phyloP scores from a whole-genome alignment of 2,888 invertebrate genomes.

The Aphidius colemani region DNA sequence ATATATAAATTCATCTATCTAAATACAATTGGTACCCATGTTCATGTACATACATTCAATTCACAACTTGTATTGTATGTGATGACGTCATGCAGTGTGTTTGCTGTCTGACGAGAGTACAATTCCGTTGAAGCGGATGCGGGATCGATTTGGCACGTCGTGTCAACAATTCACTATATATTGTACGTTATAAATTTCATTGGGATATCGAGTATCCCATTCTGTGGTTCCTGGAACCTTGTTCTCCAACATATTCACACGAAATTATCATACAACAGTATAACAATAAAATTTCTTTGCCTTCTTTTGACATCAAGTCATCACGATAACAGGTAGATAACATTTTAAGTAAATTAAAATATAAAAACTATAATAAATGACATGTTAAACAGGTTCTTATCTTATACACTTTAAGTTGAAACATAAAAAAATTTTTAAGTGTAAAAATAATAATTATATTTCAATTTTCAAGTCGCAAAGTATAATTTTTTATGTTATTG shows the following conservation, averaged over 20 bases:
- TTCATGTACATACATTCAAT: not conserved
- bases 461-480: too few relatives aligned
- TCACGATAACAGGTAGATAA: too few relatives aligned
- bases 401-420: too few relatives aligned
- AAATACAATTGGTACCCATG: slow-evolving; percentile 1
- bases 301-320: too few relatives aligned
- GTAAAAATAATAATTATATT: too few relatives aligned
- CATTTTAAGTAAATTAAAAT: too few relatives aligned
- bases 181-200: slow-evolving; percentile 25
- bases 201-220: slow-evolving; percentile 33
- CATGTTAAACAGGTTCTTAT: too few relatives aligned
- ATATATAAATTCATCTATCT: not conserved
- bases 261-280: too few relatives aligned
- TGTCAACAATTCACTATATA: slow-evolving; percentile 23
- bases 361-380: too few relatives aligned
- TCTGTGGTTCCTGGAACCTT: slow-evolving; percentile 34
- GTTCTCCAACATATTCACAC: slow-evolving; percentile 12
- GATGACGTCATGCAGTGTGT: slow-evolving; percentile 25
- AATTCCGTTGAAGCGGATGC: slow-evolving; percentile 31
- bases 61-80: not conserved
- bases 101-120: slow-evolving; percentile 15
- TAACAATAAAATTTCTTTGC: too few relatives aligned
- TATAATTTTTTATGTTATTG: too few relatives aligned
- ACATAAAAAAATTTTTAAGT: too few relatives aligned
- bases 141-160: slow-evolving; percentile 33